Percentiles rank a stretch among this genome's conserved stretches.
Conservation (phyloP, 2,113 vertebrate species). For the Ophiodon elongatus region DNA sequence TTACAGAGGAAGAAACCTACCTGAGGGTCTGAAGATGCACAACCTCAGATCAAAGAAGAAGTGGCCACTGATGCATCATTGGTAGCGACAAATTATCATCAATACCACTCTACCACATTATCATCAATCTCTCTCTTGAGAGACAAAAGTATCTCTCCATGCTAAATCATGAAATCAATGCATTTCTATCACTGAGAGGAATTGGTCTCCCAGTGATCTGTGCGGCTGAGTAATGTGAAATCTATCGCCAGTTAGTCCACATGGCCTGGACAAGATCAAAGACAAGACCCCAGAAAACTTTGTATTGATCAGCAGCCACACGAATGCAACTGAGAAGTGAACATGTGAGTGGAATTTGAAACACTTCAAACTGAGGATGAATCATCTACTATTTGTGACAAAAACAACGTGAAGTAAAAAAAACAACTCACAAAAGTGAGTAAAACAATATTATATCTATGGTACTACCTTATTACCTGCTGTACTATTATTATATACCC, state of each 20-base stretch:
- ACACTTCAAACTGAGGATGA: conserved; percentile 25
- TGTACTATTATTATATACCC: neutral
- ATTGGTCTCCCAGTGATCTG: conserved; percentile 67
- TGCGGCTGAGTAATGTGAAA: conserved; percentile 79
- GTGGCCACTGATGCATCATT: conserved; percentile 67
- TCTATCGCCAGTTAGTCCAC: conserved; percentile 76
- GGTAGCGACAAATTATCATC: conserved; percentile 70
- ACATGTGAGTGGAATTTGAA: conserved; percentile 41
- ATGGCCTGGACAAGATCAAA: conserved; percentile 68
- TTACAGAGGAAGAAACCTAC: conserved; percentile 50
- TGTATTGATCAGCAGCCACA: conserved; percentile 59
- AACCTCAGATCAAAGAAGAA: conserved; percentile 55
- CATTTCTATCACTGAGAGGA: conserved; percentile 69
- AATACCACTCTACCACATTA: conserved; percentile 76
- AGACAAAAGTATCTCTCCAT: conserved; percentile 77
- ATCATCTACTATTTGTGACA: neutral
- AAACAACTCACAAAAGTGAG: neutral
- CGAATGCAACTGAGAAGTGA: conserved; percentile 26
- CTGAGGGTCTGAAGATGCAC: conserved; percentile 44
- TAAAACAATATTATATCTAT: neutral
- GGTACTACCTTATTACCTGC: too few relatives aligned
- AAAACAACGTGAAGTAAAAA: neutral
- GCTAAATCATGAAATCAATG: conserved; percentile 79
- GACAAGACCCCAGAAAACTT: conserved; percentile 75
- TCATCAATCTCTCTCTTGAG: conserved; percentile 77